A percentile compares a stretch with the other conserved stretches of the same genome.
These are phyloP conservation scores for Agrilus planipennis DNA, from an alignment of 1,140 invertebrate species.

Conservation along the genomic window DNA sequence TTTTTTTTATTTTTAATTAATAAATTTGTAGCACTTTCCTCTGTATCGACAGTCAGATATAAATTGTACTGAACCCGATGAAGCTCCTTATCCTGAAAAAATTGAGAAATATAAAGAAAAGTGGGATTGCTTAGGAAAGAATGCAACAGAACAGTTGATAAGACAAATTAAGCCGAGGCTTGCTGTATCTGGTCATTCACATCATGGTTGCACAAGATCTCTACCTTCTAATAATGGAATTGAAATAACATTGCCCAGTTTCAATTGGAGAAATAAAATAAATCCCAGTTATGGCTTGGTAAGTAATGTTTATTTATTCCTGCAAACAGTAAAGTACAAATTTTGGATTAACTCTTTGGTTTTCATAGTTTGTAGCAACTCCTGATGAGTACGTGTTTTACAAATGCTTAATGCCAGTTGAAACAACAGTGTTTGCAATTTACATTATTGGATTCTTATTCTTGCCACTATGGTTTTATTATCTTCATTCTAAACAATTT, in stretches of 20 bases:
- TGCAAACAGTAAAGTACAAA: too few species aligned
- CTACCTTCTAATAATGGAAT: slow-evolving; percentile 38
- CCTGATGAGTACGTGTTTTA: slow-evolving; percentile 52
- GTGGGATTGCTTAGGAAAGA: slow-evolving; percentile 80
- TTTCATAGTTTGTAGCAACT: slow-evolving; percentile 51
- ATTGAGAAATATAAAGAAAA: slow-evolving; percentile 57
- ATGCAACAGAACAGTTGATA: slow-evolving; percentile 59
- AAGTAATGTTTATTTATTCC: slow-evolving; percentile 25
- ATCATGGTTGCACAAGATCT: slow-evolving; percentile 67
- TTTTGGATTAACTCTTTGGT: slow-evolving; percentile 5
- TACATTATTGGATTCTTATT: slow-evolving; percentile 41
- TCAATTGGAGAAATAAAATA: slow-evolving; percentile 89
- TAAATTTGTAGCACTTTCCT: slow-evolving; percentile 74
- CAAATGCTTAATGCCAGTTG: slow-evolving; percentile 65
- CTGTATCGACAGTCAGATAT: slow-evolving; percentile 80
- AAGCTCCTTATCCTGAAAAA: slow-evolving; percentile 53
- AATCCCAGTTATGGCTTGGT: slow-evolving; percentile 86
- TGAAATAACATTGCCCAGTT: slow-evolving; percentile 79
- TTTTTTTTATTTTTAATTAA: too few species aligned
- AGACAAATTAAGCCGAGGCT: slow-evolving; percentile 68
- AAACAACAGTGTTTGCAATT: slow-evolving; percentile 47
- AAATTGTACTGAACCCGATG: slow-evolving; percentile 64
- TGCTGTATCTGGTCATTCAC: slow-evolving; percentile 80
- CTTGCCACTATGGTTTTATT: too few species aligned
- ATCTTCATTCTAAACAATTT: too few species aligned